Conservation (phyloP, 2,113 vertebrate genomes). For the Equus przewalskii region DNA sequence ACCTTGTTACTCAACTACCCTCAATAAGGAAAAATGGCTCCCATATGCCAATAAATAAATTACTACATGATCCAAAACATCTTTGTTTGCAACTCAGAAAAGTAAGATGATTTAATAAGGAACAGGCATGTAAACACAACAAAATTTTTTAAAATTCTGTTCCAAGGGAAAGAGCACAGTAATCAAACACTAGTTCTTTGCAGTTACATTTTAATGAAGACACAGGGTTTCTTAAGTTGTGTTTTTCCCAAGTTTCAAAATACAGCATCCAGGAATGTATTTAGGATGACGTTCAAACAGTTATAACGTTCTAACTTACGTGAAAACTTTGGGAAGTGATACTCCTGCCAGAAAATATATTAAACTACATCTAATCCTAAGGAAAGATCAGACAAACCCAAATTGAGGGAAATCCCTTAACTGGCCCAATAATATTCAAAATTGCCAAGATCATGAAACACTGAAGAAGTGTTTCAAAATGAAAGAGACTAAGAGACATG, state of each 20-base stretch:
- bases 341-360: conserved; percentile 29
- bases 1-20: neutral
- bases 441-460: neutral
- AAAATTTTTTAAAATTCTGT: conserved; percentile 30
- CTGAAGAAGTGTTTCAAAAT: neutral
- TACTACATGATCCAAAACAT: neutral
- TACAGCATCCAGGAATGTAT: neutral
- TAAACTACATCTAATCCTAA: neutral
- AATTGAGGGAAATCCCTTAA: neutral
- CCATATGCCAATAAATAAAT: neutral
- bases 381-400: conserved; percentile 45
- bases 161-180: neutral
- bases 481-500: neutral
- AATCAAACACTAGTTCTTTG: conserved; percentile 29
- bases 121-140: neutral
- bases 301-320: neutral
- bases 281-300: conserved; percentile 42
- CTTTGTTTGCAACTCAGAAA: neutral
- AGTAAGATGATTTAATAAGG: conserved; percentile 31
- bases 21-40: conserved; percentile 21
- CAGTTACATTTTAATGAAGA: conserved; percentile 62
- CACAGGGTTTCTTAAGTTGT: neutral
- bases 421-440: neutral
- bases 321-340: neutral
- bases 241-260: conserved; percentile 64